Evolutionary conservation across 2,888 invertebrate genomes (phyloP), one percentile per base, ranked within the genome.

Genomic region (Pristionchus maxplancki): DNA sequence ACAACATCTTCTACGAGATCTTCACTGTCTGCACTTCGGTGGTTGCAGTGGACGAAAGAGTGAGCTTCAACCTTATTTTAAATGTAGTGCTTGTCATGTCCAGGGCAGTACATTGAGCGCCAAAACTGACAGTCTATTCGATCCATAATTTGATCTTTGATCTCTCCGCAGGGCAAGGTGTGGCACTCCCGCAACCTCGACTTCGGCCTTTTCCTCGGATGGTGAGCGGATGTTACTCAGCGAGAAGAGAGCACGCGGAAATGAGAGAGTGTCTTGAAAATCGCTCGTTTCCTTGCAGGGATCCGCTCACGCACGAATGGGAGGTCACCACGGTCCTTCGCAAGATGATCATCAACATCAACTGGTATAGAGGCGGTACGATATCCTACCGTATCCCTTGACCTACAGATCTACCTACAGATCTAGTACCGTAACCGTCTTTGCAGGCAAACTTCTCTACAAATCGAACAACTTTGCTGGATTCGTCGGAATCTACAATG

Each of bases 1-100:
- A 95, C 94, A 96, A 96, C 93, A 95, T 96, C 58, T 96, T 96
- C 95, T 96, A 96, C 93, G 96, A 96, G 93, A 93, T 96, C 62
- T 96, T 96, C 94, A 95, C 96, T 34, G 95, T 96, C 20, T 96
- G 96, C 93, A 96, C 96, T 3, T 96, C 96, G 6, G 95, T 96
- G 78, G 94, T 96, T 6, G 95, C 96, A 28, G 94, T 96, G 90
- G 95, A 95, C 91, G 89, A 93, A 9, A 53, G 91, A 15, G 86
- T 87, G 13, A 37, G 40, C 24, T 78, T 82, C 53, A 82, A 53
- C 82, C n/a, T n/a, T n/a, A n/a, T n/a, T n/a, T n/a, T n/a, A n/a
- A n/a, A n/a, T n/a, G n/a, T n/a, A n/a, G n/a, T n/a, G n/a, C n/a
- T n/a, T n/a, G n/a, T n/a, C n/a, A n/a, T n/a, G n/a, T n/a, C n/a